Base-by-base conservation (phyloP, 2,113 vertebrate genomes). In the Lepisosteus osseus region DNA sequence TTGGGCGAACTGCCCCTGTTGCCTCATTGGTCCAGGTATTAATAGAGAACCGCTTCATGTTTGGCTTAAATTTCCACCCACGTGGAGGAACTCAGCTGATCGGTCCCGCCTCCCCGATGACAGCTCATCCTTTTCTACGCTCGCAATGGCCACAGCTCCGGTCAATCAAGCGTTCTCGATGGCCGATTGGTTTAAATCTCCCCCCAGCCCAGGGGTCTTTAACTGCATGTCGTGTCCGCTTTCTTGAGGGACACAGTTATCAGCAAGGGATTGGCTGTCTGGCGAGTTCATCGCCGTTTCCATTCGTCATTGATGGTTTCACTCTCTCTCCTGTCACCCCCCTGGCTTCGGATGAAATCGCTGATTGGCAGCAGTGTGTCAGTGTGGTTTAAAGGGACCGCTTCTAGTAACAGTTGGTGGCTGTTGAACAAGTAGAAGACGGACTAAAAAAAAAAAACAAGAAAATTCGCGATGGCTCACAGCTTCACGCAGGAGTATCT, bases 401-500 rank as follows among this genome's bases (percentile, higher is more conserved):
- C 65, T 7, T 55, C 66, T 45, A n/a, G 43, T 68, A 7, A n/a
- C 9, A 51, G 66, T 68, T 44, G 54, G 54, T 6, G 66, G 54
- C 17, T 44, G 54, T 17, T 54, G 12, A 3, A 51, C 29, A 3
- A 68, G 66, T 63, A 17, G 43, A 29, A 59, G 51, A 40, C 40
- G 62, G 41, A 40, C 47, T 17, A 41, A 15, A 67, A 57, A 44
- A 67, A 67, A 56, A 43, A 15, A 54, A 62, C 61, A 40, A 40
- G 45, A 47, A 57, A 63, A 44, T 14, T 44, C 55, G 6, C 63
- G 51, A 94, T 94, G 93, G 93, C 92, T 7, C 88, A 72, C 79
- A 90, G 90, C 62, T 72, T 92, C 73, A 77, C 82, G 47, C 80
- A 86, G 55, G 88, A 88, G 80, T 90, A 89, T 73, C 73, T 87